Base-by-base conservation (phyloP, 1,140 invertebrate species). In the Melitaea cinxia region DNA sequence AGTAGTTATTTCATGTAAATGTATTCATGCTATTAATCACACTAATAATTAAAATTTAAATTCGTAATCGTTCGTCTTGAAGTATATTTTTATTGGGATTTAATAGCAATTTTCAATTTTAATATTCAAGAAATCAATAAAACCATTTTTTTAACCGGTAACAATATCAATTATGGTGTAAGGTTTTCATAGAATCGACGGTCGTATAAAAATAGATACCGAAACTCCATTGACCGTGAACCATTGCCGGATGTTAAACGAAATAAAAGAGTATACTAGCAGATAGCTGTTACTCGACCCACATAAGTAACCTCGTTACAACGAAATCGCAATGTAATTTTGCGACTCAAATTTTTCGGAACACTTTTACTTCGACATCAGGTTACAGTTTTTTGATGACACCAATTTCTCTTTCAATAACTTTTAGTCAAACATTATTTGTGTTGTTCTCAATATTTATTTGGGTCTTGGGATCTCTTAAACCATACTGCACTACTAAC, bases 261-360 rank as follows among this genome's bases (percentile, higher is more conserved):
- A 82, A 74, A 83, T 81, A 82, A 85, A 82, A 76, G 72, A 82
- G 77, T 72, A 80, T 62, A 75, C 77, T 81, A 85, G 77, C 80
- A 77, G 78, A 87, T 85, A 87, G 85, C 88, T 85, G 88, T 89
- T 87, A 84, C 78, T 83, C 83, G 88, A 83, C 86, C 88, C 77
- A 91, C 86, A 88, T 91, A 72, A 65, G 52, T 80, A 81, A 78
- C 88, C 88, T 80, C 81, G 85, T 86, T 88, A 73, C 74, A 73
- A 84, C 84, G 84, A 91, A 90, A 90, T 89, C 85, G 88, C 88
- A 85, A 88, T 89, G 88, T 85, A 87, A 88, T 89, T 90, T 90
- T 77, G 88, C 88, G 83, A 89, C 76, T 85, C 82, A 84, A 79
- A 88, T 78, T 85, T 89, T 90, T 88, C 82, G 83, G 83, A 86